Evolutionary conservation across 1,140 invertebrate species (phyloP), one percentile per base, ranked within the genome.

Genomic region (Drosophila ambigua): DNA sequence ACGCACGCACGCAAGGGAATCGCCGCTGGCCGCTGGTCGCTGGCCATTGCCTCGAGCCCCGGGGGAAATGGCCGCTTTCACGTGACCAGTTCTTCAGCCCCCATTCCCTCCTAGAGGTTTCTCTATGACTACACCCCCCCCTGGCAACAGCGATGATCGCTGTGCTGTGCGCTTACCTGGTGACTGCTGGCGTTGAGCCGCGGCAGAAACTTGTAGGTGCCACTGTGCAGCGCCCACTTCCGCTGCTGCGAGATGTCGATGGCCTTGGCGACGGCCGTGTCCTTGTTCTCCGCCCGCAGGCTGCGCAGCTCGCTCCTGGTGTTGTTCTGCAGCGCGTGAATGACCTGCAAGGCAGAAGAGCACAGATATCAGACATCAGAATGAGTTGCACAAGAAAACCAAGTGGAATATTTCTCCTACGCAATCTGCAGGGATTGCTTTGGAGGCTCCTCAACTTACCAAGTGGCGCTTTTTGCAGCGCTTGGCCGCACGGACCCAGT

Each of bases 121-220:
- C 16, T 45, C 39, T 9, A 3, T 31, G 31, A 20, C 20, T 20
- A 20, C 20, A 2, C 31, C 31, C 31, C 31, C 31, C 44, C 63
- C 39, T 69, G 67, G 67, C 67, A 71, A 72, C 66, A 60, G 55
- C 13, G 2, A 24, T 0, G n/a, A 71, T 41, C 9, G 8, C 35
- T 11, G 8, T 58, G 26, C 11, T 31, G 26, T 2, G 13, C 2
- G 44, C 58, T 76, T 26, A 83, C 79, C 49, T 79, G 49, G 0
- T 45, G 4, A 8, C 16, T 45, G 7, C 6, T 76, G 8, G 6
- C 16, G 9, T 72, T 79, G 3, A 83, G 50, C 0, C 61, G 20
- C 0, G 80, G 80, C 80, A 83, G 59, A 53, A 83, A 85, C 2
- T 20, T 49, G 43, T 83, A 83, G 43, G 64, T 54, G 13, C 23